These are phyloP conservation scores for Diorhabda elongata DNA, from an alignment of 1,140 invertebrate species.

Conservation along the genomic window DNA sequence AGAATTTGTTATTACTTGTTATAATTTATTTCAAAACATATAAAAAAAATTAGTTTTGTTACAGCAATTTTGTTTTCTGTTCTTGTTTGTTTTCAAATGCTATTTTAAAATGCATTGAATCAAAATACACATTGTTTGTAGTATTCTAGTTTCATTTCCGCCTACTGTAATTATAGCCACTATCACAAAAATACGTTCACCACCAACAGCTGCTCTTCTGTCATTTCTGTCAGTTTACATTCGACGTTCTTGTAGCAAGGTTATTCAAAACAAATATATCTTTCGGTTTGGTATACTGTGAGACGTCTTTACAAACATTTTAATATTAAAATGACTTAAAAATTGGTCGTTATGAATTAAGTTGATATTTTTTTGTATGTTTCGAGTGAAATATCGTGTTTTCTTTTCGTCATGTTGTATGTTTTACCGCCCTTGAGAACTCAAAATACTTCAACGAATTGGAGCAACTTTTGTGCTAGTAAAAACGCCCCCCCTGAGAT, in stretches of 20 bases:
- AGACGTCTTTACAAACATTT: background rate
- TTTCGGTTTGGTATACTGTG: background rate
- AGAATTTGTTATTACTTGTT: too few species aligned
- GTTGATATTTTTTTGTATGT: background rate
- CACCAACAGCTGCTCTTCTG: conserved; percentile 6
- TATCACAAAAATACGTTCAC: background rate
- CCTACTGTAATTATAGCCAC: too few species aligned
- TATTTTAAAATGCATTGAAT: too few species aligned
- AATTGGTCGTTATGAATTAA: background rate
- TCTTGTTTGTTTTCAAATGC: too few species aligned
- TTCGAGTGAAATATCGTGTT: background rate
- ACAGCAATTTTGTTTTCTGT: too few species aligned
- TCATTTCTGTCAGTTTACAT: conserved; percentile 26
- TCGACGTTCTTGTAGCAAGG: conserved; percentile 15
- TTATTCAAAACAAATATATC: conserved; percentile 1
- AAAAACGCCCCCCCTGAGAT: conserved; percentile 12
- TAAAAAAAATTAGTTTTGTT: too few species aligned
- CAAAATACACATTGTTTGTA: too few species aligned
- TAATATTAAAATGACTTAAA: conserved; percentile 10
- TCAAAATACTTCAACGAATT: conserved; percentile 52
- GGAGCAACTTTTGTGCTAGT: conserved; percentile 40
- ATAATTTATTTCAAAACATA: too few species aligned
- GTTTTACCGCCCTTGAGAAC: conserved; percentile 50
- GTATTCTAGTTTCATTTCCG: too few species aligned
- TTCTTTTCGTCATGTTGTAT: conserved; percentile 45